phyloP scores from a whole-genome alignment of 2,113 vertebrate species.

The Aspiorhynchus laticeps region DNA sequence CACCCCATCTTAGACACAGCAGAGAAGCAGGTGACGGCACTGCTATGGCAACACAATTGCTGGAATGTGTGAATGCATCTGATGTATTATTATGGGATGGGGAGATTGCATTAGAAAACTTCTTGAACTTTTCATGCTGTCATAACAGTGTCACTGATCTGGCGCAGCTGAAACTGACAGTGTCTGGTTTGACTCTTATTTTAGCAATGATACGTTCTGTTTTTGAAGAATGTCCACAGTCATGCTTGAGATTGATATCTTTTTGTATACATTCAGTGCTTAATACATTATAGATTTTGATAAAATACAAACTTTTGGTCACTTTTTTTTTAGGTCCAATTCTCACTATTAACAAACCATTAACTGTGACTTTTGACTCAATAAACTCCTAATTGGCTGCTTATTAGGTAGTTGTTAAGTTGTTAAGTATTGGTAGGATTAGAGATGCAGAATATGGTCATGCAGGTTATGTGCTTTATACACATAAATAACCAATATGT shows the following conservation, averaged over 20 bases:
- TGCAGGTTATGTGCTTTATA: too few species aligned
- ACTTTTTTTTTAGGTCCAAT: too few species aligned
- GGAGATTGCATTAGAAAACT: neutral
- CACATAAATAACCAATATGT: too few species aligned
- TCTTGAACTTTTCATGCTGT: neutral
- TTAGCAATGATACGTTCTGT: neutral
- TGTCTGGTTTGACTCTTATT: neutral
- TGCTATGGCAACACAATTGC: neutral
- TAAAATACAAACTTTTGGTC: neutral
- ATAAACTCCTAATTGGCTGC: too few species aligned
- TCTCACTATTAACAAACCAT: too few species aligned
- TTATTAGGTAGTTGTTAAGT: too few species aligned
- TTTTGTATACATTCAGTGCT: neutral
- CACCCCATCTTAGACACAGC: neutral
- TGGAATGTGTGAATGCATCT: constrained; percentile 40
- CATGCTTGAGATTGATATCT: neutral
- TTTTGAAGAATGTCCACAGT: neutral
- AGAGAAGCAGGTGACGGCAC: constrained; percentile 38
- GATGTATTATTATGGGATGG: constrained; percentile 30
- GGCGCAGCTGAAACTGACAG: constrained; percentile 21
- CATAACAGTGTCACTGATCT: neutral
- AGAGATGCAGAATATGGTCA: too few species aligned
- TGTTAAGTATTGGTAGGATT: too few species aligned
- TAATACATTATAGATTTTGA: neutral
- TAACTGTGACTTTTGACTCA: too few species aligned